Evolutionary conservation across 2,888 invertebrate species (phyloP).

Genomic region (Noctua janthina): DNA sequence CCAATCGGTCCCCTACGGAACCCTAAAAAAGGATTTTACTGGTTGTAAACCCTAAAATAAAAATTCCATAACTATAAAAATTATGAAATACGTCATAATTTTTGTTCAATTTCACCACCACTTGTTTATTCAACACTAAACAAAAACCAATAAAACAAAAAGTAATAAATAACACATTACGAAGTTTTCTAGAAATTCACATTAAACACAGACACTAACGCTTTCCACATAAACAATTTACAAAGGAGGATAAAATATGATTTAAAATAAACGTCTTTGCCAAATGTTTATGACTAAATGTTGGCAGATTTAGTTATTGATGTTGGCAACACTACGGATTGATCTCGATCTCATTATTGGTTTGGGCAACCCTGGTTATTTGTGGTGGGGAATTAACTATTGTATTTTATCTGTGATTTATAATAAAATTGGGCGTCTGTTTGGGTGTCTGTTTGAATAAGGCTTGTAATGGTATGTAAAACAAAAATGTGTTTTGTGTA

Average conservation of each 20-base stretch:
- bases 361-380: conserved; percentile 43
- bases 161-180: conserved; percentile 7
- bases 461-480: neutral
- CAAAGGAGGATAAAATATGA: conserved; percentile 64
- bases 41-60: neutral
- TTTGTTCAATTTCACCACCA: neutral
- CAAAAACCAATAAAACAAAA: conserved; percentile 12
- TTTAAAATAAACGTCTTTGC: conserved; percentile 61
- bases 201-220: conserved; percentile 21
- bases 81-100: neutral
- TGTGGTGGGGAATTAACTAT: conserved; percentile 30
- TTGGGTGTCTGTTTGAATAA: neutral
- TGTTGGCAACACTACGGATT: conserved; percentile 59
- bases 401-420: conserved; percentile 21
- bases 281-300: conserved; percentile 52
- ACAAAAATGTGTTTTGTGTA: neutral
- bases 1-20: too few relatives aligned
- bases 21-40: neutral
- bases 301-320: conserved; percentile 65
- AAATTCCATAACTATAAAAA: neutral
- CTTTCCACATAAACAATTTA: conserved; percentile 58
- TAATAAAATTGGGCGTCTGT: conserved; percentile 24
- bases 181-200: conserved; percentile 23
- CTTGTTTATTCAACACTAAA: neutral
- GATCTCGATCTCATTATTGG: conserved; percentile 61